Base-by-base conservation (phyloP, 2,888 invertebrate species). In the Acleris holmiana region DNA sequence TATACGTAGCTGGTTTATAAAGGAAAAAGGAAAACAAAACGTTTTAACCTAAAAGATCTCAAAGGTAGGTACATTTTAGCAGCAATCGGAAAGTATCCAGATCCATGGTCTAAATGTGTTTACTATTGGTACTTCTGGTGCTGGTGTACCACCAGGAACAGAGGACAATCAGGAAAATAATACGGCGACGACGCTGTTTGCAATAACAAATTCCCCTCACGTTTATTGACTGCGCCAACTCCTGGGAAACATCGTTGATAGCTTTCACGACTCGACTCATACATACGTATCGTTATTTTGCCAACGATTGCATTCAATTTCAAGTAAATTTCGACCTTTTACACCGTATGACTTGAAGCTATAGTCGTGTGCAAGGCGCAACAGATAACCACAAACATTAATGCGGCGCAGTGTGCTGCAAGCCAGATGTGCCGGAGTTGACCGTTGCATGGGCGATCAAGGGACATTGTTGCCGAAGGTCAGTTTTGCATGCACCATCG, bases 391-490 rank as follows among this genome's bases (percentile, higher is more conserved):
- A 53, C 54, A 55, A 63, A 55, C 49, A 67, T 69, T 68, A 72
- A 66, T 66, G 71, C 66, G 68, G 68, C 66, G 68, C 68, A 65
- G 57, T 71, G 61, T 69, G 60, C 69, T 69, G 68, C 72, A 72
- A 81, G 77, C 76, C 80, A 82, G 83, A 85, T 85, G 84, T 83
- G 79, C 76, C 75, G 74, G 76, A 74, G 73, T 59, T 74, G 75
- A 77, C 74, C 74, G 75, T 73, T 80, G 80, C 81, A 80, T 76
- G 72, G 79, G 73, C 74, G 77, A 79, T 79, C 74, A 77, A 79
- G 80, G 74, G 78, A 76, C 80, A 80, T 82, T 81, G 82, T 87
- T 87, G 78, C 67, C 76, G 84, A 86, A 89, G 86, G 86, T 88
- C 84, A 87, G 85, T 84, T 81, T 74, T 76, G 82, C 79, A 83